Evolutionary conservation across 2,888 invertebrate genomes (phyloP), one percentile per base, ranked within the genome.

Genomic region (Chloroclysta siterata): DNA sequence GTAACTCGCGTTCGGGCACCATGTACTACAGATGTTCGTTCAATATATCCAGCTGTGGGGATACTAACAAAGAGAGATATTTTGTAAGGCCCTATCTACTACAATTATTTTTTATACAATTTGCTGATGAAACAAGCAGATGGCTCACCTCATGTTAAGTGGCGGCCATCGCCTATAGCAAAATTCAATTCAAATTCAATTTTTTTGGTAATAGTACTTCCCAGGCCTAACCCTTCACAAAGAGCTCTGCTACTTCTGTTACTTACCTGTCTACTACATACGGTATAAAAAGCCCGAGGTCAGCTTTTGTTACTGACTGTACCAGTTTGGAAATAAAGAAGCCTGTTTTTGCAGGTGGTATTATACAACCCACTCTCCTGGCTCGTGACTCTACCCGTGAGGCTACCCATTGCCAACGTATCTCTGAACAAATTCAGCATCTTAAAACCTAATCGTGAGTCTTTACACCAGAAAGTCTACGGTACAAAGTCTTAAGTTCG

Each of bases 291-390:
- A n/a, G n/a, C n/a, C n/a, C n/a, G n/a, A n/a, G n/a, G n/a, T n/a
- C 22, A 22, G 22, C 22, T 22, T 22, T 22, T 22, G 22, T 22
- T 22, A 3, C 22, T 22, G 3, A 22, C 22, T 22, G 22, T 22
- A 22, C 22, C 22, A 22, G 22, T 22, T 22, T 22, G 11, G 10
- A 39, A 39, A 11, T 39, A 39, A 14, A 39, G 39, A 14, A 1
- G 5, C 14, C 14, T 6, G 1, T 14, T 48, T 39, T 60, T 60
- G 0, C 79, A 91, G 91, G 70, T 97, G 0, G 95, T 96, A 0
- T 80, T 97, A 0, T 98, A 98, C 83, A 98, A 98, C 84, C 97
- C 98, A 0, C 77, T 97, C 8, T 95, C 95, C 0, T 95, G 95
- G 84, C 79, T 87, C 0, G 93, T 95, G 0, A 93, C 95, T 0